Evolutionary conservation across 2,797 vertebrate species (phyloP), one percentile per base, ranked within the genome.

Genomic region (Capromys pilorides): DNA sequence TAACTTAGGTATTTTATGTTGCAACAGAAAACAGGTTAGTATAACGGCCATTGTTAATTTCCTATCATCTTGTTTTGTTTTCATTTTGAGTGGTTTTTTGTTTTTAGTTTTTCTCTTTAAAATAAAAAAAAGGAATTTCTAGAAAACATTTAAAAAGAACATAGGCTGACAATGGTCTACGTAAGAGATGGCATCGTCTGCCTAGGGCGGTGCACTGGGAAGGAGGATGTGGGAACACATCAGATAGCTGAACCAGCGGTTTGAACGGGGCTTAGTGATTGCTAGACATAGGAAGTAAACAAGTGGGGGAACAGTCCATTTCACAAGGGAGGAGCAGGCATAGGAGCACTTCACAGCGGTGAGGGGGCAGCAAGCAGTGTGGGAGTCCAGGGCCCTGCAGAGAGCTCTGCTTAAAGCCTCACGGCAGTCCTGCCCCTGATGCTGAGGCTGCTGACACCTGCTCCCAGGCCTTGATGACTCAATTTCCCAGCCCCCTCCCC

Each of bases 401-500:
- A 51, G 26, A 85, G 73, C 59, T 11, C 88, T 71, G 28, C 71
- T 33, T 31, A 45, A 41, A 2, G 41, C 88, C 75, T 36, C 26
- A 0, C 36, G 90, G 18, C 51, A 14, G 79, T 41, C 49, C 71
- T 51, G 80, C 26, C 82, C 49, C 81, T 31, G 41, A 36, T 7
- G 82, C 88, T 14, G 36, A 93, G 54, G 88, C 92, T 82, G 78
- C 86, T 66, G 78, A 93, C 95, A 93, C 96, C 95, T 28, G 13
- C 94, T 96, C 96, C 96, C 85, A 81, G 73, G 91, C 92, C 89
- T 92, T 97, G 93, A 95, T 95, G 88, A 96, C 97, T 98, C 92
- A 77, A 95, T 97, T 94, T 54, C 78, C 96, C 96, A 95, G 85
- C 96, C 80, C 92, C 97, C 93, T 94, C 93, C 93, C 26, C 84